A percentile compares a stretch with the other conserved stretches of the same genome.
Conservation (phyloP, 2,797 vertebrate species). For the Arrhamphus sclerolepis region DNA sequence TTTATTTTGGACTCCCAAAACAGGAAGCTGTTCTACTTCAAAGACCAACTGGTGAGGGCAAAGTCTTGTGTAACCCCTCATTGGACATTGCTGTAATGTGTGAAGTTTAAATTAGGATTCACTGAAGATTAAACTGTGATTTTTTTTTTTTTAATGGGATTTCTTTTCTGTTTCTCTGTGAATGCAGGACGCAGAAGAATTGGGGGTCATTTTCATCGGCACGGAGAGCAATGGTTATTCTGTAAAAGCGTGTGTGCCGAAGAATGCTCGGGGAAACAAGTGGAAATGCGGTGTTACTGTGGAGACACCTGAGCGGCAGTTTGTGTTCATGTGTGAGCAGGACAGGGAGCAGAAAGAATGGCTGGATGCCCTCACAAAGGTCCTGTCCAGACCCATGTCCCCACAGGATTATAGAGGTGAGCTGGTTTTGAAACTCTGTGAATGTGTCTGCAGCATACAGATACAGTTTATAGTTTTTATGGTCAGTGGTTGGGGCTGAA, state of each 20-base stretch:
- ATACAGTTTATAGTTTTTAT: not conserved
- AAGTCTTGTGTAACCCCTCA: not conserved
- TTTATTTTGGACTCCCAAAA: conserved; percentile 91
- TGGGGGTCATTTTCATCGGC: conserved; percentile 88
- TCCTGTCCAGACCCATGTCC: conserved; percentile 83
- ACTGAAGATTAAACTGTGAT: not conserved
- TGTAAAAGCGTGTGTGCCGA: conserved; percentile 78
- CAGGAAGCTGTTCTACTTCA: conserved; percentile 91
- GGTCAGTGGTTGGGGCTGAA: not conserved
- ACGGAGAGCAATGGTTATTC: conserved; percentile 84
- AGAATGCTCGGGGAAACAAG: conserved; percentile 81
- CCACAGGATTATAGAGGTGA: conserved; percentile 81
- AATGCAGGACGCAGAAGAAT: conserved; percentile 87
- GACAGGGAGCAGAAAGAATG: conserved; percentile 88
- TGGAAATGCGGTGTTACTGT: conserved; percentile 85
- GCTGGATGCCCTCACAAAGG: conserved; percentile 82
- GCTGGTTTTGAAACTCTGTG: not conserved
- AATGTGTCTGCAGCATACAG: not conserved
- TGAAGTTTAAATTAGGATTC: not conserved
- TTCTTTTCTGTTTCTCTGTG: no score
- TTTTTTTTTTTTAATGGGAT: rapidly evolving
- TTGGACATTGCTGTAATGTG: not conserved
- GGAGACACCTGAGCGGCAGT: conserved; percentile 84
- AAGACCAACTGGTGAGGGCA: conserved; percentile 87
- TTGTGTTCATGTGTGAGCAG: conserved; percentile 89